These are phyloP conservation scores for Holothuria scabra DNA, from an alignment of 53 echinoderm and acorn worm species.

Conservation along the genomic window DNA sequence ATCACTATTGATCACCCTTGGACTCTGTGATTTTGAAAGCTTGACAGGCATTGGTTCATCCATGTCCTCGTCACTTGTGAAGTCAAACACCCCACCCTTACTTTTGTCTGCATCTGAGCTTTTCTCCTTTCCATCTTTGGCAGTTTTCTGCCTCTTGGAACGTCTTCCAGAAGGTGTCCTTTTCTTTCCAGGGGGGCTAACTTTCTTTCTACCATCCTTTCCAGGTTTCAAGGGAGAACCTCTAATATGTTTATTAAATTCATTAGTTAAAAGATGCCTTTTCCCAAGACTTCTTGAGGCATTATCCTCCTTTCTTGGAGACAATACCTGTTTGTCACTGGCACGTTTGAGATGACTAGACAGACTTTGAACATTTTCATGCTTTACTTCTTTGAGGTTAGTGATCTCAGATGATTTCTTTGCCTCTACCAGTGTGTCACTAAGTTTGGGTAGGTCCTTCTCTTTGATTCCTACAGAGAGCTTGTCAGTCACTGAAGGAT, in stretches of 20 bases:
- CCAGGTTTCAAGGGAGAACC: slow-evolving; percentile 30
- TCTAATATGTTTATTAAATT: slow-evolving; percentile 35
- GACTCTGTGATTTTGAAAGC: slow-evolving; percentile 5
- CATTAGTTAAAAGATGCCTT: slow-evolving; percentile 25
- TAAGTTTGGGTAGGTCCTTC: too few species aligned
- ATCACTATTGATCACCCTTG: slow-evolving; percentile 6
- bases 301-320: slow-evolving; percentile 12
- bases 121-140: not conserved
- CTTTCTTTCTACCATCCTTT: slow-evolving; percentile 27
- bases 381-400: too few species aligned
- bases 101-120: not conserved
- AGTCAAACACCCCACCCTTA: slow-evolving; percentile 35
- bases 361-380: too few species aligned
- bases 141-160: slow-evolving; percentile 21
- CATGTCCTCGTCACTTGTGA: slow-evolving; percentile 37
- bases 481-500: too few species aligned
- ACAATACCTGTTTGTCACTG: slow-evolving; percentile 11
- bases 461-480: too few species aligned
- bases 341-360: too few species aligned
- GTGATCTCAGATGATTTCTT: too few species aligned
- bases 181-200: slow-evolving; percentile 32
- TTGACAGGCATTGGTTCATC: slow-evolving; percentile 21
- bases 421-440: too few species aligned
- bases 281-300: slow-evolving; percentile 1
- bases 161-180: not conserved